These are phyloP conservation scores for Pteruthius melanotis DNA, from an alignment of 2,113 vertebrate species.

Conservation along the genomic window DNA sequence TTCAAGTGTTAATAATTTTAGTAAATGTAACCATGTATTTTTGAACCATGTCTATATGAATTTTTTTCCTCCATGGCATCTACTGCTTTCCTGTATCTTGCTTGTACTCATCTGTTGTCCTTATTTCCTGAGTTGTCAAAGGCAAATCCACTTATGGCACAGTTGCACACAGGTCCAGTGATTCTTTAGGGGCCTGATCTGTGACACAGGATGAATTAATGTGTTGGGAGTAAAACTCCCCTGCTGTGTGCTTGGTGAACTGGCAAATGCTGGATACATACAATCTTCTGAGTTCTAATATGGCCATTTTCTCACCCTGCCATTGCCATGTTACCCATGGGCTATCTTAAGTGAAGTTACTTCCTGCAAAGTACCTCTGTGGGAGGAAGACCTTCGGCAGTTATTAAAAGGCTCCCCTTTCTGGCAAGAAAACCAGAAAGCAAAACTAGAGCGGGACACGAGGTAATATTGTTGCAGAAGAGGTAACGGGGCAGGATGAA, in stretches of 20 bases:
- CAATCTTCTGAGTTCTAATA: neutral
- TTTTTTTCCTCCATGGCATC: neutral
- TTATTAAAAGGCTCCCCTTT: slow-evolving; percentile 43
- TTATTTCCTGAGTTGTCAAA: neutral
- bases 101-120: neutral
- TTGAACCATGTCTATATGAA: neutral
- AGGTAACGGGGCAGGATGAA: neutral
- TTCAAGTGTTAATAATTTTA: neutral
- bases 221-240: neutral
- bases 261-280: neutral
- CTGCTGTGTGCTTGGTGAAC: neutral
- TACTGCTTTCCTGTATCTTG: neutral
- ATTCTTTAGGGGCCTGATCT: neutral
- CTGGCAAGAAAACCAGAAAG: neutral
- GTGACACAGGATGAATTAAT: neutral
- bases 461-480: neutral
- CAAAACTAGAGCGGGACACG: neutral
- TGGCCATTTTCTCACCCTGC: neutral
- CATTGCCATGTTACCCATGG: neutral
- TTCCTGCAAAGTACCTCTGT: neutral
- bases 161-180: neutral
- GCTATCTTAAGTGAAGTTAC: neutral
- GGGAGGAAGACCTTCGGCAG: neutral
- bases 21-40: neutral
- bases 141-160: neutral